phyloP scores from a whole-genome alignment of 92 coral and sea anemone species.

The Epizoanthus illoricatus region DNA sequence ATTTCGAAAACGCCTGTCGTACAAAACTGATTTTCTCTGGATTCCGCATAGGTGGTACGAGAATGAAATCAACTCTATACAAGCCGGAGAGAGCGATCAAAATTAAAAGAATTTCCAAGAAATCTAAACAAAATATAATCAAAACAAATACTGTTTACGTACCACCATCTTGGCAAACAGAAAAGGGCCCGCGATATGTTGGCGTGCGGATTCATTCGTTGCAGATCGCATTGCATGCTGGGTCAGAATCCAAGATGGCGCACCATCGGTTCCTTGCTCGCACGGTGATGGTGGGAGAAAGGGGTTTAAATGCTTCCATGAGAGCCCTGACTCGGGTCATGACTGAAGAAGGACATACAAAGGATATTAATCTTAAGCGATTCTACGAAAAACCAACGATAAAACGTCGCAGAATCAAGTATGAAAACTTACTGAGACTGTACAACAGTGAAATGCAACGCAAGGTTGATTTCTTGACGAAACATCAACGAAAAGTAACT shows the following conservation, averaged over 20 bases:
- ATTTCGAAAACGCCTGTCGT: not conserved
- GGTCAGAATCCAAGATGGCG: slow-evolving; percentile 82
- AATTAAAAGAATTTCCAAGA: not conserved
- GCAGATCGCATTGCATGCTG: not conserved
- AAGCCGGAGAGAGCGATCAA: not conserved
- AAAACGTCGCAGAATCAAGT: slow-evolving; percentile 88
- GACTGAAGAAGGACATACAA: slow-evolving; percentile 80
- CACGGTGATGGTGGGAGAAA: slow-evolving; percentile 81
- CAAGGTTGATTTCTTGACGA: slow-evolving; percentile 83
- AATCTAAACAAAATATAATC: slow-evolving; percentile 5
- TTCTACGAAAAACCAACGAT: slow-evolving; percentile 94
- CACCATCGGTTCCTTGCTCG: slow-evolving; percentile 90
- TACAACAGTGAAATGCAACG: slow-evolving; percentile 88
- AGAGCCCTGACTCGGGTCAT: slow-evolving; percentile 74
- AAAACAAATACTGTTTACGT: slow-evolving; percentile 39
- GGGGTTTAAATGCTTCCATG: slow-evolving; percentile 69
- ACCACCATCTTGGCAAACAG: slow-evolving; percentile 83
- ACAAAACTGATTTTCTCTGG: not conserved
- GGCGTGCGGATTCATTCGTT: slow-evolving; percentile 12
- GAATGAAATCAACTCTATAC: not conserved
- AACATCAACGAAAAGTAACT: slow-evolving; percentile 83
- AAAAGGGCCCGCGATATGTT: slow-evolving; percentile 56
- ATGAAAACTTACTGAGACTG: slow-evolving; percentile 78
- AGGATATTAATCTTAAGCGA: slow-evolving; percentile 83
- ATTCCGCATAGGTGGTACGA: not conserved